Evolutionary conservation across 1,140 invertebrate genomes (phyloP).

Genomic region (Diabrotica virgifera): DNA sequence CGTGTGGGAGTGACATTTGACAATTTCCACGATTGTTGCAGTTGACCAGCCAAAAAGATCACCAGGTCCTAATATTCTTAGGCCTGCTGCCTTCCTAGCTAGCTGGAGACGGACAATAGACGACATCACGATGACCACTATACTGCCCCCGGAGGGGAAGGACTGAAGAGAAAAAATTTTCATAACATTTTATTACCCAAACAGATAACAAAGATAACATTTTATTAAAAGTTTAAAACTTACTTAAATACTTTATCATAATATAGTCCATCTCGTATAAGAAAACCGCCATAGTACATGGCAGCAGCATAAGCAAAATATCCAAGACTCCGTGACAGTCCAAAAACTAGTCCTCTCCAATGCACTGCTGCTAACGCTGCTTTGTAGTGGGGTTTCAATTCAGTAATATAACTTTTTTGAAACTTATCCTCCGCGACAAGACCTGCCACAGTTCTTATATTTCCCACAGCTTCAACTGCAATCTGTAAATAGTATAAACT

Average conservation of each 20-base stretch:
- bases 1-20: too few species aligned
- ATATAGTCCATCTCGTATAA: constrained; percentile 63
- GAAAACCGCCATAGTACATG: constrained; percentile 77
- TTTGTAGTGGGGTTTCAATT: constrained; percentile 52
- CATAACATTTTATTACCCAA: too few species aligned
- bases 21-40: too few species aligned
- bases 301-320: constrained; percentile 78
- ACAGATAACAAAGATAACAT: too few species aligned
- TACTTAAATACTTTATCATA: constrained; percentile 81
- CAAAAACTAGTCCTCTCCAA: constrained; percentile 70
- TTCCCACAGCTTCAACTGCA: constrained; percentile 76
- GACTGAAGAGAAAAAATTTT: too few species aligned
- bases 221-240: constrained; percentile 35
- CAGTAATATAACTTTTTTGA: constrained; percentile 57
- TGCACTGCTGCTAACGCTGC: constrained; percentile 60
- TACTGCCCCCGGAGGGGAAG: too few species aligned
- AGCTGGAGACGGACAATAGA: too few species aligned
- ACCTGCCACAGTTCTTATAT: constrained; percentile 76
- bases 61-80: too few species aligned
- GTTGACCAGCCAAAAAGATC: too few species aligned
- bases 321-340: constrained; percentile 69
- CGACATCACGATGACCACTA: too few species aligned
- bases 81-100: too few species aligned
- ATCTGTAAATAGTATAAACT: constrained; percentile 42
- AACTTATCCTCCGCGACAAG: constrained; percentile 68